Evolutionary conservation across 1,140 invertebrate species (phyloP).

Genomic region (Lordiphosa stackelbergi): DNA sequence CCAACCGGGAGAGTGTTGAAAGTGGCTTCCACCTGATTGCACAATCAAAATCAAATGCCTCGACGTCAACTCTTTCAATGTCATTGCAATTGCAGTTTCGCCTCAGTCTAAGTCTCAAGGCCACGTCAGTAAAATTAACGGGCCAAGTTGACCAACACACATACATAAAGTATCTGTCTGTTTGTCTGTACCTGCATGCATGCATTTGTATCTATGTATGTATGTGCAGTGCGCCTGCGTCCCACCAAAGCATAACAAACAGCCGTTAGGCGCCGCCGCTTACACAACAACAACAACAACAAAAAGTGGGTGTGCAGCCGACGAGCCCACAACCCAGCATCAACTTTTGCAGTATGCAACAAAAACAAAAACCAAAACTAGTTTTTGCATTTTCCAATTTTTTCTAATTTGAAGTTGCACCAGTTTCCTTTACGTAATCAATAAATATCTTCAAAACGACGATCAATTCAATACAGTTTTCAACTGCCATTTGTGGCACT

Average conservation of each 20-base stretch:
- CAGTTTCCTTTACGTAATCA: constrained; percentile 64
- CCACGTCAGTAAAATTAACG: constrained; percentile 26
- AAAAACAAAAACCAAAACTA: constrained; percentile 30
- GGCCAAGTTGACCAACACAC: constrained; percentile 52
- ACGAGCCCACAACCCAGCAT: constrained; percentile 53
- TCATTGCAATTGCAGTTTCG: constrained; percentile 59
- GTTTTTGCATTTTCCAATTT: constrained; percentile 48
- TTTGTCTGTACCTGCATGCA: constrained; percentile 7
- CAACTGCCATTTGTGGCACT: constrained; percentile 19
- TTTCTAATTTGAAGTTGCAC: constrained; percentile 40
- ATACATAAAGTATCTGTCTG: constrained; percentile 3
- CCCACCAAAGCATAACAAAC: constrained; percentile 17
- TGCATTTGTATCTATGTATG: constrained; percentile 11
- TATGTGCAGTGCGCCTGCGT: constrained; percentile 3
- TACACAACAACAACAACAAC: constrained; percentile 42
- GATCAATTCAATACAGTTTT: constrained; percentile 17
- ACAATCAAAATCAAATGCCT: constrained; percentile 35
- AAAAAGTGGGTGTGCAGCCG: constrained; percentile 61
- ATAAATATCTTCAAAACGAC: constrained; percentile 18
- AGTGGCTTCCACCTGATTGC: constrained; percentile 38
- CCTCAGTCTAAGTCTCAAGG: constrained; percentile 39
- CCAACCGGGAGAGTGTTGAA: not conserved
- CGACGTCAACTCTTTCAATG: constrained; percentile 59
- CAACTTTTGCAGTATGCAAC: constrained; percentile 15
- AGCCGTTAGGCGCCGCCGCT: constrained; percentile 44